Base-by-base conservation (phyloP, 2,113 vertebrate species). In the Echinops telfairi region DNA sequence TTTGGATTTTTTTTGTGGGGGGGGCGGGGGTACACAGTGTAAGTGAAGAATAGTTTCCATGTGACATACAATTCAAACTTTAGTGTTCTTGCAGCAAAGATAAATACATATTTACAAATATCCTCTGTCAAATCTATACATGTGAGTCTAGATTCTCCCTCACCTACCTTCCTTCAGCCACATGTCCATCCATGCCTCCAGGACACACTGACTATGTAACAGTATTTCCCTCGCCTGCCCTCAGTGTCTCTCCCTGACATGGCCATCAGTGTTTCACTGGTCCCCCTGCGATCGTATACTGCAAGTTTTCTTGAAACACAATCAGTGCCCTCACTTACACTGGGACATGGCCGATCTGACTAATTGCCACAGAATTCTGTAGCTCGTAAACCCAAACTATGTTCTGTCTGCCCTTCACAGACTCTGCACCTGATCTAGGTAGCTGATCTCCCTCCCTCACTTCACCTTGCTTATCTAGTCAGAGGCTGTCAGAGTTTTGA, bases 31-130 rank as follows among this genome's bases (percentile, higher is more conserved):
- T 70, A 83, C 1, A 78, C 10, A 73, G 43, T 89, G 62, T 40
- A 88, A 83, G 23, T 17, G 47, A 92, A 89, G 31, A 86, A 77
- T 4, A 23, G 38, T 3, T 78, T 87, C 81, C 33, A 91, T 73
- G 78, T 68, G 14, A 78, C 31, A 82, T 27, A 12, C 40, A 75
- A 73, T 38, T 96, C 40, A 86, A 79, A 90, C 87, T 33, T 91
- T 40, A 68, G 17, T 31, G 12, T 73, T 57, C n/a, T 62, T 62
- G 60, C 19, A 2, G 19, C 60, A 62, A 62, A 62, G 60, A 62
- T 62, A 62, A 62, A 62, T 19, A 62, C 19, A 22, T 20, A 62
- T 62, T 62, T 62, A 62, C 60, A 62, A 62, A 62, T 62, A 2
- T 22, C 60, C 60, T 62, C 60, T 62, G 60, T 62, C 60, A 22